Percentiles rank a stretch among this genome's conserved stretches.
phyloP scores from a whole-genome alignment of 1,140 invertebrate genomes.

The Drosophila persimilis region DNA sequence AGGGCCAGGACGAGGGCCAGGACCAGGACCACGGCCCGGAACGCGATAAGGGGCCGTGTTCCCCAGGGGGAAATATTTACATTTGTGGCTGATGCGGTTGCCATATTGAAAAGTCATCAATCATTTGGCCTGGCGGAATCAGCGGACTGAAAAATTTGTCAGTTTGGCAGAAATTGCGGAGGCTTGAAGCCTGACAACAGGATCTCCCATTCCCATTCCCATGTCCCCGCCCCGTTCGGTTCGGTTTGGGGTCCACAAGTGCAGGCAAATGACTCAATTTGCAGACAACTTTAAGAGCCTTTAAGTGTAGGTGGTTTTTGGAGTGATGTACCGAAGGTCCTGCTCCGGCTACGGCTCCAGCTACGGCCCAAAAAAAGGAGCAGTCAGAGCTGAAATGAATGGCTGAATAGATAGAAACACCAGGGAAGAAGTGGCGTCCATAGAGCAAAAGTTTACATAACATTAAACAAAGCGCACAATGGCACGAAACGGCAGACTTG shows the following conservation, averaged over 20 bases:
- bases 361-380: constrained; percentile 32
- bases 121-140: constrained; percentile 55
- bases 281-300: constrained; percentile 54
- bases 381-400: constrained; percentile 60
- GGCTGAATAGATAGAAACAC: constrained; percentile 74
- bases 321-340: not conserved
- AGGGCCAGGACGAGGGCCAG: constrained; percentile 18
- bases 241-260: constrained; percentile 22
- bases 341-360: not conserved
- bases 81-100: constrained; percentile 58
- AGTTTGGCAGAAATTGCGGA: constrained; percentile 54
- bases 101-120: constrained; percentile 79
- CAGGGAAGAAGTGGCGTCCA: constrained; percentile 40
- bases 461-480: constrained; percentile 81
- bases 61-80: constrained; percentile 61
- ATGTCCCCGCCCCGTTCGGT: constrained; percentile 11
- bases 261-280: constrained; percentile 43
- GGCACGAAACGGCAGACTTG: constrained; percentile 53
- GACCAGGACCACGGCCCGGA: not conserved
- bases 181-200: constrained; percentile 4
- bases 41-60: constrained; percentile 18
- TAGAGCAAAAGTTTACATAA: constrained; percentile 78
- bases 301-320: constrained; percentile 6
- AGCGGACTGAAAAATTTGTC: constrained; percentile 75
- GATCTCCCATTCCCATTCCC: constrained; percentile 1